Conservation (phyloP, 2,797 vertebrate genomes). For the Microchirus variegatus region DNA sequence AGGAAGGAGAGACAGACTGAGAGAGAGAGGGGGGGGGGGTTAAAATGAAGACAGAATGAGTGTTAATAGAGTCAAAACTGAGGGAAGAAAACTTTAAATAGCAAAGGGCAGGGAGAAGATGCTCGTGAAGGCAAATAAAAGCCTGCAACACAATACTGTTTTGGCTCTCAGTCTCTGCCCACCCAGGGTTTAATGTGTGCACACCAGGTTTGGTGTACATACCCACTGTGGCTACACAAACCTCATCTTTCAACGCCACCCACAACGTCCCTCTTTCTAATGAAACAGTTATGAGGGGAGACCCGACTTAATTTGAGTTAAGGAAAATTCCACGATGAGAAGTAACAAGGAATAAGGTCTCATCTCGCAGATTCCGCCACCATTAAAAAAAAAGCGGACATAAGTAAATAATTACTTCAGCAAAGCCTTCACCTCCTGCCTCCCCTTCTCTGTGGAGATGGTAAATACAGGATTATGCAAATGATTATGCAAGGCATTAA, state of each 20-base stretch:
- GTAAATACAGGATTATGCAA: constrained; percentile 61
- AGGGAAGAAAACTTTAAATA: neutral
- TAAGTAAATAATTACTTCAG: constrained; percentile 56
- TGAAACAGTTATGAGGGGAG: constrained; percentile 17
- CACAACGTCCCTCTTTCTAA: constrained; percentile 41
- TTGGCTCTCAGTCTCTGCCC: constrained; percentile 31
- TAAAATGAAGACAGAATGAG: constrained; percentile 21
- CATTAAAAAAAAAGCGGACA: constrained; percentile 27
- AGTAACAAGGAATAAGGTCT: constrained; percentile 27
- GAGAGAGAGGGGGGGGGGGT: neutral
- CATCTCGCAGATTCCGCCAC: constrained; percentile 22
- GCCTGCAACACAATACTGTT: constrained; percentile 42
- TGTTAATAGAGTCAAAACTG: constrained; percentile 30
- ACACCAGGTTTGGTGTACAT: constrained; percentile 16
- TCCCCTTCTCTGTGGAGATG: constrained; percentile 9
- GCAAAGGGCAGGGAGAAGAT: neutral
- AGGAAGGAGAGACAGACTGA: constrained; percentile 7
- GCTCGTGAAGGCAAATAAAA: constrained; percentile 26
- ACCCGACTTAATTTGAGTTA: constrained; percentile 13
- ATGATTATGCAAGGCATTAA: constrained; percentile 45
- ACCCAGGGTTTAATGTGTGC: constrained; percentile 49
- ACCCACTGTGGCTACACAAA: constrained; percentile 32
- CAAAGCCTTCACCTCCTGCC: constrained; percentile 23
- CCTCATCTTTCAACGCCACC: constrained; percentile 54
- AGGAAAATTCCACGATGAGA: constrained; percentile 54